These are phyloP conservation scores for Ornithoptera priamus DNA, from an alignment of 2,888 invertebrate species.

Conservation along the genomic window DNA sequence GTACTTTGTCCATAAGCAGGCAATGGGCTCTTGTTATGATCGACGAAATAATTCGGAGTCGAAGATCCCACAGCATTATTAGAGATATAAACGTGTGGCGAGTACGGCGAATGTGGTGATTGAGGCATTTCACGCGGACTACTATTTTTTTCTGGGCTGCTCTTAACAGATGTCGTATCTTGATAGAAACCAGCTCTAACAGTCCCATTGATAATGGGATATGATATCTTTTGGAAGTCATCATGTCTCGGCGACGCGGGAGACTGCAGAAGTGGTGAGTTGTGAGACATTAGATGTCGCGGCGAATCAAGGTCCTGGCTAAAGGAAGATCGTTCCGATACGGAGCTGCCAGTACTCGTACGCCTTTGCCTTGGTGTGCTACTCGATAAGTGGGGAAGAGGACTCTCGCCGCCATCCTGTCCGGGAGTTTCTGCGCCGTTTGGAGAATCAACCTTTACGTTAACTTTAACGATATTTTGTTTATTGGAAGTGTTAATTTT, in stretches of 20 bases:
- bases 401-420: slow-evolving; percentile 70
- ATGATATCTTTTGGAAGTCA: slow-evolving; percentile 83
- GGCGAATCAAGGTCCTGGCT: slow-evolving; percentile 89
- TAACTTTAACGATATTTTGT: slow-evolving; percentile 55
- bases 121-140: slow-evolving; percentile 87
- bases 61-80: slow-evolving; percentile 58
- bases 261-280: slow-evolving; percentile 86
- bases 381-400: slow-evolving; percentile 53
- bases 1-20: slow-evolving; percentile 72
- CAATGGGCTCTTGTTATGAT: slow-evolving; percentile 70
- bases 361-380: slow-evolving; percentile 81
- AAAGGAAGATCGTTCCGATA: slow-evolving; percentile 88
- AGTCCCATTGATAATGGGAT: slow-evolving; percentile 88
- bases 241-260: slow-evolving; percentile 89
- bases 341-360: slow-evolving; percentile 89
- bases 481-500: slow-evolving; percentile 51
- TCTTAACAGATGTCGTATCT: slow-evolving; percentile 90
- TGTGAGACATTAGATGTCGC: slow-evolving; percentile 86
- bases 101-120: slow-evolving; percentile 71
- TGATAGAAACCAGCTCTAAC: slow-evolving; percentile 94
- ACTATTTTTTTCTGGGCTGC: slow-evolving; percentile 91
- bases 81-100: slow-evolving; percentile 72
- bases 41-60: slow-evolving; percentile 68
- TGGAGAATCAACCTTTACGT: slow-evolving; percentile 65
- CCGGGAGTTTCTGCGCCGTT: slow-evolving; percentile 62